Percentiles rank a stretch among this genome's conserved stretches.
Evolutionary conservation across 2,113 vertebrate genomes (phyloP).

Genomic region (Petaurus breviceps): DNA sequence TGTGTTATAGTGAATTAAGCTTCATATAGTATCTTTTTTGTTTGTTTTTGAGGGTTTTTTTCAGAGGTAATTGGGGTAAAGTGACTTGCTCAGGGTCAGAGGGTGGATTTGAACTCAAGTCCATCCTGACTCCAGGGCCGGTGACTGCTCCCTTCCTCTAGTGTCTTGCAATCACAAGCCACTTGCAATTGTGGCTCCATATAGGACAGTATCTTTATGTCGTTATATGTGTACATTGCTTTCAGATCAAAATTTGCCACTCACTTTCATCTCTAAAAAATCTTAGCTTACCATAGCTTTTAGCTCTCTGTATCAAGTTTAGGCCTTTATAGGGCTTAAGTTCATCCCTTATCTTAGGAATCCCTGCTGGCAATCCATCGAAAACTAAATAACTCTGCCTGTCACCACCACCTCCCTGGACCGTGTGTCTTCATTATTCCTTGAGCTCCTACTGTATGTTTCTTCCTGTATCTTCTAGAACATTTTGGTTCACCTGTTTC

Average conservation of each 20-base stretch:
- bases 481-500: neutral
- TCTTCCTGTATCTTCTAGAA: constrained; percentile 17
- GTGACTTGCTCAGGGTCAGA: neutral
- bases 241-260: constrained; percentile 34
- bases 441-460: neutral
- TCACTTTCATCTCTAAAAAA: constrained; percentile 1
- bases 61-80: too few species aligned
- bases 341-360: neutral
- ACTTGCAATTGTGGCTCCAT: constrained; percentile 23
- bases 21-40: neutral
- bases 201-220: neutral
- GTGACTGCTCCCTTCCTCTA: too few species aligned
- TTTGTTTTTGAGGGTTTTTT: neutral
- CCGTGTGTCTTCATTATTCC: neutral
- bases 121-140: neutral
- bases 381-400: neutral
- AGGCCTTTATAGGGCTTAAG: constrained; percentile 5
- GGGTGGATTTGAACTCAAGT: neutral
- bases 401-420: neutral
- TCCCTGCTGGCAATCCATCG: neutral
- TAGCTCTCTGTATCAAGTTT: neutral
- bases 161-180: neutral
- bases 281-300: constrained; percentile 30
- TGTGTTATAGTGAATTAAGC: neutral
- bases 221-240: neutral